Evolutionary conservation across 2,888 invertebrate genomes (phyloP).

Genomic region (Lampropteryx suffumata): DNA sequence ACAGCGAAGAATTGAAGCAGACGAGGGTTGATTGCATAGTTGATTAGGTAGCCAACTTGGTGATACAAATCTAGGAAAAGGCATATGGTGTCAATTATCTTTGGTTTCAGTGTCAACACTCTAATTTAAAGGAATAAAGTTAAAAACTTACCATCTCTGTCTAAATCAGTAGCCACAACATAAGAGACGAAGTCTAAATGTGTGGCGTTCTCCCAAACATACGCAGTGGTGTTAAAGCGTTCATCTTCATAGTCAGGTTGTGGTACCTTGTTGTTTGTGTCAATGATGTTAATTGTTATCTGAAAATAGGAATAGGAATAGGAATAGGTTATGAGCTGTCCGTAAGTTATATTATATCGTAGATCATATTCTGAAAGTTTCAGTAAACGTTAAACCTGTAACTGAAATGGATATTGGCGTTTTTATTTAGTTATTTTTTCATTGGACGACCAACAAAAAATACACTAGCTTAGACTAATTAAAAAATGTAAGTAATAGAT

Average conservation of each 20-base stretch:
- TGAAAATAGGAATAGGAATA: conserved; percentile 40
- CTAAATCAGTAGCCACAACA: conserved; percentile 75
- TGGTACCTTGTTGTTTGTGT: conserved; percentile 84
- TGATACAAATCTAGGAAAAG: conserved; percentile 69
- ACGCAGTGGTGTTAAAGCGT: conserved; percentile 52
- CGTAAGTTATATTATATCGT: too few relatives aligned
- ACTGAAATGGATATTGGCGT: too few relatives aligned
- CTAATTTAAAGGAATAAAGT: too few relatives aligned
- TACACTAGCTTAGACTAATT: too few relatives aligned
- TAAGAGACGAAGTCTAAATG: conserved; percentile 60
- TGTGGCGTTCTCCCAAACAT: conserved; percentile 77
- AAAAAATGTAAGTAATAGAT: too few relatives aligned
- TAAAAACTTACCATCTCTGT: conserved; percentile 71
- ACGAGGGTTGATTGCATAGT: conserved; percentile 65
- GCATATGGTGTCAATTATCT: too few relatives aligned
- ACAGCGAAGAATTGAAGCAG: conserved; percentile 78
- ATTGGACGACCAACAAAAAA: too few relatives aligned
- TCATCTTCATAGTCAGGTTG: conserved; percentile 49
- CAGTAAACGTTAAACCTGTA: too few relatives aligned
- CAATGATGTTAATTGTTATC: conserved; percentile 82
- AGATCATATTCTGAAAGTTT: too few relatives aligned
- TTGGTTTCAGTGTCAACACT: too few relatives aligned
- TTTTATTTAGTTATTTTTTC: too few relatives aligned
- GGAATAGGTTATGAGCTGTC: too few relatives aligned
- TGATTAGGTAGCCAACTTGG: conserved; percentile 78